Conservation (phyloP, 2,888 invertebrate genomes). For the Hipparchia semele region DNA sequence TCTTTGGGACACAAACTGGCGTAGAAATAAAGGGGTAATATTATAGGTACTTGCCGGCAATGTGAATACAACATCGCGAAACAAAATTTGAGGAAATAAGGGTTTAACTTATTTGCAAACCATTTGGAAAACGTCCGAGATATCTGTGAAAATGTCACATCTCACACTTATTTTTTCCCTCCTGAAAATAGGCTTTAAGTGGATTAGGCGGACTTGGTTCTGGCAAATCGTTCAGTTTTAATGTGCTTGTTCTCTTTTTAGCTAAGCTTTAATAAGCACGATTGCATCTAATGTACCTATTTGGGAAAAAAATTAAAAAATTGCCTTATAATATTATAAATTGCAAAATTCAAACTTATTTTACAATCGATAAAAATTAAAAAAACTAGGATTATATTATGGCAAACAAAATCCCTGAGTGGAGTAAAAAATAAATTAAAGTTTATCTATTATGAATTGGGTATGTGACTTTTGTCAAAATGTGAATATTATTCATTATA, state of each 20-base stretch:
- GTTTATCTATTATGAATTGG: no score
- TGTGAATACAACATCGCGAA: not conserved
- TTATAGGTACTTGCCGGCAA: not conserved
- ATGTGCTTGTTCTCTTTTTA: not conserved
- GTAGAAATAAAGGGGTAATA: constrained; percentile 26
- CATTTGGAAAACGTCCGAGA: not conserved
- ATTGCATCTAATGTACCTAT: no score
- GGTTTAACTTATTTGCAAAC: not conserved
- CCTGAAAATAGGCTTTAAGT: not conserved
- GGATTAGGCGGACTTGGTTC: not conserved
- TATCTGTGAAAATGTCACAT: not conserved
- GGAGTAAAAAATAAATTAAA: no score
- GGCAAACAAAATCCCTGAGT: no score
- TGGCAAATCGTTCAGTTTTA: not conserved
- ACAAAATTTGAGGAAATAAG: constrained; percentile 3
- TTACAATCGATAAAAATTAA: no score
- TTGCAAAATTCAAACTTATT: no score
- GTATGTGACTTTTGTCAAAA: no score
- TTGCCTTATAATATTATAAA: no score
- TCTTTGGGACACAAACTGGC: constrained; percentile 22
- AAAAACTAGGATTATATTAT: no score
- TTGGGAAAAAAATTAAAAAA: no score
- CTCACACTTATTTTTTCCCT: not conserved
- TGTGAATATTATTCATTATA: no score
- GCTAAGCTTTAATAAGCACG: not conserved